Base-by-base conservation (phyloP, 2,113 vertebrate genomes). In the Phyllostomus hastatus region DNA sequence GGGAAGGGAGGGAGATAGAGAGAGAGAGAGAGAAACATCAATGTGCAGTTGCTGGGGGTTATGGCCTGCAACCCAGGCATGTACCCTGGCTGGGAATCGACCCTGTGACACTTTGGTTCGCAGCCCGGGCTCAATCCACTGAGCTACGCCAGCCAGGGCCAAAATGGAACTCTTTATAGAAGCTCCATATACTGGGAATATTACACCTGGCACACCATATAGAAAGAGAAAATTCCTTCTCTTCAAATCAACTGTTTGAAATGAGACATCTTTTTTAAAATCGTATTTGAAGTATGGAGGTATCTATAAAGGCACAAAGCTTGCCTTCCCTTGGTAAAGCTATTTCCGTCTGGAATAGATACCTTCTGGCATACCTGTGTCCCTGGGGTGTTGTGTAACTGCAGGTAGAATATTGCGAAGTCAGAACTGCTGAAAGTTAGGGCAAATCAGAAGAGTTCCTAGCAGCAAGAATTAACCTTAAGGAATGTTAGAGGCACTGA, bases 381-480 rank as follows among this genome's bases (percentile, higher is more conserved):
- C 57, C 91, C 43, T 84, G 28, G 50, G 14, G 57, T 81, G 14
- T 92, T 81, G 17, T 61, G 8, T 84, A 75, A 93, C 5, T 10
- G 41, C 75, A 80, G 43, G n/a, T 67, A 31, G 38, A 43, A 61
- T 46, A 78, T 73, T 66, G 19, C 33, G 79, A 78, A 80, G 64
- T 87, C 50, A 95, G 84, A 85, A 88, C 31, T 86, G 52, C 22
- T 83, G 12, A 89, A 90, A 93, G n/a, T 89, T 66, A 52, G 16
- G 67, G 41, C n/a, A 85, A 66, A 92, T 73, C 52, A 70, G 70
- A 84, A 67, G n/a, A 66, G 2, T 70, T 78, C 24, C 24, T 76
- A 54, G 38, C 66, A 69, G 35, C 24, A 90, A 72, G 19, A 97
- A 92, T 95, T 85, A 95, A 88, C 33, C 54, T 66, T 57, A 86